Percentiles rank a stretch among this genome's conserved stretches.
phyloP scores from a whole-genome alignment of 2,113 vertebrate species.

The Panthera leo region DNA sequence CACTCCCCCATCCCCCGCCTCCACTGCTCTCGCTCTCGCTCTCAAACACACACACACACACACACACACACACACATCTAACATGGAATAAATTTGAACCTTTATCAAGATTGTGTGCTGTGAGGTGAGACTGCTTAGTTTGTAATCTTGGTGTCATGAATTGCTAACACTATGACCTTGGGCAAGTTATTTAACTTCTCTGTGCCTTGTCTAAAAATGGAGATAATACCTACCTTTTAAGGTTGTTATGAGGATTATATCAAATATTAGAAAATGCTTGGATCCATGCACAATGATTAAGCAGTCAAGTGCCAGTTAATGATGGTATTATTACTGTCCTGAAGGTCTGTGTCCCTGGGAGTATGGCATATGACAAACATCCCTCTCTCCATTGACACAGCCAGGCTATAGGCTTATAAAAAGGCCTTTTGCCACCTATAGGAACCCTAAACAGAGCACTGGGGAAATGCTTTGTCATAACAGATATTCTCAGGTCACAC shows the following conservation, averaged over 20 bases:
- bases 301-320: background rate
- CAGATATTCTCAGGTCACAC: background rate
- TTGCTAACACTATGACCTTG: background rate
- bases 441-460: background rate
- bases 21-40: too few relatives aligned
- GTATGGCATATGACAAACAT: background rate
- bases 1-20: too few relatives aligned
- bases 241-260: background rate
- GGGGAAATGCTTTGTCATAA: background rate
- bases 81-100: background rate
- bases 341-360: background rate
- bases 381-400: background rate
- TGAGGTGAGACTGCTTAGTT: background rate
- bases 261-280: conserved; percentile 27
- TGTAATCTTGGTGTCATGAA: conserved; percentile 2
- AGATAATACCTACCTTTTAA: conserved; percentile 37
- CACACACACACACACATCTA: background rate
- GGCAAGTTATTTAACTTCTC: background rate
- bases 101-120: background rate
- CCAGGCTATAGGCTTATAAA: background rate
- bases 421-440: background rate
- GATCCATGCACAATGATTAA: background rate
- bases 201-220: conserved; percentile 8
- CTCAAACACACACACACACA: background rate
- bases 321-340: background rate